Evolutionary conservation across 2,888 invertebrate genomes (phyloP).

Genomic region (Choreutis nemorana): DNA sequence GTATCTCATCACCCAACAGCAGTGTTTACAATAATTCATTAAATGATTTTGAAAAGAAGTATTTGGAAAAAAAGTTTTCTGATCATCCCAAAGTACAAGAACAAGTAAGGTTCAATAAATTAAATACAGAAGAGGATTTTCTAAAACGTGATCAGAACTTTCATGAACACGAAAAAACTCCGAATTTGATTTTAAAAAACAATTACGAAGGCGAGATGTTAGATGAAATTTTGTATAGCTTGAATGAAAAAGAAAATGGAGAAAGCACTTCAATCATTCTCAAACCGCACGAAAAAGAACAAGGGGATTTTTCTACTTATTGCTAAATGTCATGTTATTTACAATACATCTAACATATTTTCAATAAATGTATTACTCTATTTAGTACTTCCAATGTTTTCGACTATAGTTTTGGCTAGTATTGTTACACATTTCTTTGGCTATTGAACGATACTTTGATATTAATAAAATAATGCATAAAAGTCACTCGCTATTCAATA

Average conservation of each 20-base stretch:
- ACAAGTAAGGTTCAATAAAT: too few species aligned
- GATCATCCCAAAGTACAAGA: too few species aligned
- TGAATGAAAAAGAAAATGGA: conserved; percentile 24
- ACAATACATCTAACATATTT: too few species aligned
- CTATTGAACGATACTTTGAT: too few species aligned
- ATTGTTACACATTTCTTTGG: not conserved
- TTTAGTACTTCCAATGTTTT: too few species aligned
- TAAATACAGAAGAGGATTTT: too few species aligned
- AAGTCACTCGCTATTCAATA: too few species aligned
- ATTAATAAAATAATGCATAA: too few species aligned
- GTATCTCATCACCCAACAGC: conserved; percentile 31
- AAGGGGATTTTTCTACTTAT: too few species aligned
- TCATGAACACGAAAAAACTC: too few species aligned
- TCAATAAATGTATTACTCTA: too few species aligned
- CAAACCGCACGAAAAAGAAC: conserved; percentile 35
- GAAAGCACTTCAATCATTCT: conserved; percentile 22
- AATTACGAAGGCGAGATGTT: conserved; percentile 27
- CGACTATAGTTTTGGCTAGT: conserved; percentile 4
- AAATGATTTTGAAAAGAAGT: conserved; percentile 28
- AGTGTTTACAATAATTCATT: conserved; percentile 39
- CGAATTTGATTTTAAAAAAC: conserved; percentile 23
- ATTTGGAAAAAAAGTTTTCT: conserved; percentile 27
- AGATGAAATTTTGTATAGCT: conserved; percentile 49
- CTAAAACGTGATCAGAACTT: not conserved
- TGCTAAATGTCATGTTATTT: too few species aligned